These are phyloP conservation scores for Diplogasteroides magnus DNA, from an alignment of 1,140 invertebrate genomes.

Conservation along the genomic window DNA sequence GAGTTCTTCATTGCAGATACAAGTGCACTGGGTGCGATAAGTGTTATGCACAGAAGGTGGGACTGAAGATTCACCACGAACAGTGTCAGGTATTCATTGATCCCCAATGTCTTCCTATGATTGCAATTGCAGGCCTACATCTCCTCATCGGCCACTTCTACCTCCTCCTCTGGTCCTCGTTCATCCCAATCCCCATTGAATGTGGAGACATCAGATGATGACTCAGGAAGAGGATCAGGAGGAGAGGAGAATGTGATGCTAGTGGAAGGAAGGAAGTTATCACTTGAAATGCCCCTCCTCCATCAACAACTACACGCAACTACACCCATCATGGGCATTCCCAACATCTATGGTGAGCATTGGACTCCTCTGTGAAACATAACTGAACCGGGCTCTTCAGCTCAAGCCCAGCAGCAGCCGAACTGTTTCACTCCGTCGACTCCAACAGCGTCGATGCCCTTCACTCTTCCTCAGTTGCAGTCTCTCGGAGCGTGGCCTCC, in stretches of 20 bases:
- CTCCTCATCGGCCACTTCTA: not conserved
- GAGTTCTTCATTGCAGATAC: slow-evolving; percentile 58
- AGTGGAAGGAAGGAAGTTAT: not conserved
- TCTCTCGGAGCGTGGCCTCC: too few species aligned
- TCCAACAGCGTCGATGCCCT: not conserved
- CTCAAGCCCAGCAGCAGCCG: not conserved
- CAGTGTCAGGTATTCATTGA: slow-evolving; percentile 41
- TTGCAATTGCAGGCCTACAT: too few species aligned
- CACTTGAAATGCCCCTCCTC: too few species aligned
- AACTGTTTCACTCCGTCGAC: not conserved
- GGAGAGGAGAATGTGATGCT: not conserved
- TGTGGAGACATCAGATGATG: not conserved
- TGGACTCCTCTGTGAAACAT: not conserved
- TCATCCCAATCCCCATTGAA: not conserved
- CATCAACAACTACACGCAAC: too few species aligned
- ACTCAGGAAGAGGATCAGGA: not conserved
- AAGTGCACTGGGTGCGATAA: slow-evolving; percentile 46
- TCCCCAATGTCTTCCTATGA: too few species aligned
- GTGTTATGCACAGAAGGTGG: slow-evolving; percentile 52
- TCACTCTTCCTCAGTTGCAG: not conserved
- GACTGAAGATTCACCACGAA: slow-evolving; percentile 52
- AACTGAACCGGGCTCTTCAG: not conserved
- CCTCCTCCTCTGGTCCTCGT: not conserved
- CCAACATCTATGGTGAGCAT: not conserved
- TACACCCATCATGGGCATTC: not conserved